Percentiles rank a stretch among this genome's conserved stretches.
phyloP scores from a whole-genome alignment of 2,113 vertebrate genomes.

The Eupsittula cactorum region DNA sequence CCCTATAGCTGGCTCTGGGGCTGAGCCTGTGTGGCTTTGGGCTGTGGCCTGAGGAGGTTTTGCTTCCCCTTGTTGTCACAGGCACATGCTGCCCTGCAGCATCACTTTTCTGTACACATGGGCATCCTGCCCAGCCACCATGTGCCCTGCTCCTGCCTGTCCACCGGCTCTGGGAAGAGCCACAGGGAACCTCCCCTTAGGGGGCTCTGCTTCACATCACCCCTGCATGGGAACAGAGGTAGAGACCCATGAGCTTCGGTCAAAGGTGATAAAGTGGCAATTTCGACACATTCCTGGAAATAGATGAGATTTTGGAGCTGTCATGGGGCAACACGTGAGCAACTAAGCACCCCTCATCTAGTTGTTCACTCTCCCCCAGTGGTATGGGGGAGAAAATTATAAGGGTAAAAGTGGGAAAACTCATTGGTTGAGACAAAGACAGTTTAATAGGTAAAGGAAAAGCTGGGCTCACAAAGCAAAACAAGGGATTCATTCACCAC shows the following conservation, averaged over 20 bases:
- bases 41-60: background rate
- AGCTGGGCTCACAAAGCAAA: background rate
- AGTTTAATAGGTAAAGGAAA: background rate
- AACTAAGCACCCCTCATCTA: background rate
- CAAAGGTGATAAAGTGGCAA: background rate
- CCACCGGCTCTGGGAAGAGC: rapidly evolving
- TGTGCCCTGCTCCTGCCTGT: too few species aligned
- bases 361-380: background rate
- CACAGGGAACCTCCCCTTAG: rapidly evolving
- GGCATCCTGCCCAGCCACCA: rapidly evolving
- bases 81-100: rapidly evolving
- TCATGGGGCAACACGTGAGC: background rate
- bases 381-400: background rate
- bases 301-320: background rate
- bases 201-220: background rate
- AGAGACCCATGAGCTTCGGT: background rate
- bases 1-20: too few species aligned
- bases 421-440: background rate
- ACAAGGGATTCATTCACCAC: background rate
- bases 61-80: background rate
- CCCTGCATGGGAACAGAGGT: rapidly evolving
- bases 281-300: background rate
- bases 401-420: background rate
- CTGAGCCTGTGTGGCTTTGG: background rate
- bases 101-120: rapidly evolving